Evolutionary conservation across 2,797 vertebrate genomes (phyloP).

Genomic region (Falco rusticolus): DNA sequence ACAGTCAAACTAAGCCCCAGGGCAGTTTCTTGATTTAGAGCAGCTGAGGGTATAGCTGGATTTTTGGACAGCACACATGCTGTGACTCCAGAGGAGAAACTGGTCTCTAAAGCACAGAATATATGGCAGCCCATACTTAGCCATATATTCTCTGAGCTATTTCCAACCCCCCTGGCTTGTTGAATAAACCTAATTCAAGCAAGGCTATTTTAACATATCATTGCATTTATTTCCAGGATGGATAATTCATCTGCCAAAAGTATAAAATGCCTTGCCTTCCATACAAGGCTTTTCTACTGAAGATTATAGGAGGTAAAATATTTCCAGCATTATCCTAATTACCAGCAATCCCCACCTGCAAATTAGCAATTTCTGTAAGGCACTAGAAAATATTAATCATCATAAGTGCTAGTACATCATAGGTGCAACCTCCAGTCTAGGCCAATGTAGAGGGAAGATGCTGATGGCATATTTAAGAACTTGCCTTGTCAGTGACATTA

Average conservation of each 20-base stretch:
- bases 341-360: background rate
- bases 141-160: background rate
- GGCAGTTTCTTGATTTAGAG: conserved; percentile 30
- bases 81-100: conserved; percentile 16
- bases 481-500: background rate
- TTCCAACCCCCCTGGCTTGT: background rate
- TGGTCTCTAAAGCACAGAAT: background rate
- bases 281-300: background rate
- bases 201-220: conserved; percentile 17
- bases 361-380: background rate
- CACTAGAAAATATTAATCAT: background rate
- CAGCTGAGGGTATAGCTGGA: background rate
- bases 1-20: background rate
- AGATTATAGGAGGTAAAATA: background rate
- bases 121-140: background rate
- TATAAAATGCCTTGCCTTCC: background rate
- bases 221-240: background rate
- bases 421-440: background rate
- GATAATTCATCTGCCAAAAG: background rate
- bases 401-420: background rate
- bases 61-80: background rate
- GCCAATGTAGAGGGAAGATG: background rate
- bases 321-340: background rate
- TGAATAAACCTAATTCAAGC: background rate
- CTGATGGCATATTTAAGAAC: background rate